These are phyloP conservation scores for Plectus sambesii DNA, from an alignment of 1,140 invertebrate genomes.

Conservation along the genomic window DNA sequence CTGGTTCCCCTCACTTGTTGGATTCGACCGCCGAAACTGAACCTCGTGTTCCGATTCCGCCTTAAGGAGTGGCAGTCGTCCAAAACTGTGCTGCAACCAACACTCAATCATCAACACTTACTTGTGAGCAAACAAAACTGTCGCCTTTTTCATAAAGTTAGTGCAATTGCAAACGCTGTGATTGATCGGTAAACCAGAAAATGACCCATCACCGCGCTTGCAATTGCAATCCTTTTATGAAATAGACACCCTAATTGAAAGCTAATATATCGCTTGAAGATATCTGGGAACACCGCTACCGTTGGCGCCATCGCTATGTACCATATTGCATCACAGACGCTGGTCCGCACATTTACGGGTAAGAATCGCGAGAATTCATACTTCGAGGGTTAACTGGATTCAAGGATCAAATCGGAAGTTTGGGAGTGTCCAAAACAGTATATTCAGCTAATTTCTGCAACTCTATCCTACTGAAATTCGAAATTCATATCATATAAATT, in stretches of 20 bases:
- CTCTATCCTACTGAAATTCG: no score
- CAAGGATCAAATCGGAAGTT: no score
- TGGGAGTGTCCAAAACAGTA: no score
- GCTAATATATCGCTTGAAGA: no score
- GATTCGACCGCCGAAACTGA: conserved; percentile 43
- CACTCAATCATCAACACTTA: conserved; percentile 42
- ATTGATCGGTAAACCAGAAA: no score
- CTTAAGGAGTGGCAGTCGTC: conserved; percentile 25
- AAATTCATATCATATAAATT: no score
- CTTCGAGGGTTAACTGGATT: background rate
- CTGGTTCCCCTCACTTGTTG: conserved; percentile 44
- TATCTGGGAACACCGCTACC: conserved; percentile 32
- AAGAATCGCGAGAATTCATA: background rate
- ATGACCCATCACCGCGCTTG: no score
- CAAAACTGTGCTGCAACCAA: conserved; percentile 36
- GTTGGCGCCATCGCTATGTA: conserved; percentile 43
- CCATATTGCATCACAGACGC: conserved; percentile 39
- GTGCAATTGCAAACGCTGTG: no score
- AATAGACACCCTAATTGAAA: no score
- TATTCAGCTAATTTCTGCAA: no score
- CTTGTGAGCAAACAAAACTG: conserved; percentile 15
- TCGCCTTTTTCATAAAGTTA: no score
- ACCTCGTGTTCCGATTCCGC: conserved; percentile 25
- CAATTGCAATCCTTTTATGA: no score
- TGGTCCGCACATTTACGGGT: conserved; percentile 38